phyloP scores from a whole-genome alignment of 2,797 vertebrate species.

The Sternotherus odoratus region DNA sequence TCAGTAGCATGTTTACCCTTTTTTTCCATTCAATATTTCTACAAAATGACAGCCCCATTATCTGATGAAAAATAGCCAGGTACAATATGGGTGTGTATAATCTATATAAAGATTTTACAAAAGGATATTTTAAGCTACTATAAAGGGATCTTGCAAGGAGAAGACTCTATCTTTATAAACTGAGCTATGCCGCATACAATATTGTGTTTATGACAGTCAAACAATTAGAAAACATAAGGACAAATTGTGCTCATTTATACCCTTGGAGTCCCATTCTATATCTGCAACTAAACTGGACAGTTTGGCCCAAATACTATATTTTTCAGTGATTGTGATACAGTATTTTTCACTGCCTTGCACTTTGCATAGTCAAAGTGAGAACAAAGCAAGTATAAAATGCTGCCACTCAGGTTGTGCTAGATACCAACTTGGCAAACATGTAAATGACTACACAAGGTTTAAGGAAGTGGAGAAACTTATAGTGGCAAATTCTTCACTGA shows the following conservation, averaged over 20 bases:
- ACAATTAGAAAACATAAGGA: accelerated
- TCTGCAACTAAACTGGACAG: background rate
- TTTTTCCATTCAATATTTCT: constrained; percentile 9
- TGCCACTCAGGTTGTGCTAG: constrained; percentile 25
- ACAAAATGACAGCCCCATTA: constrained; percentile 46
- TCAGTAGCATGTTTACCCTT: constrained; percentile 68
- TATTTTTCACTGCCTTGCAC: constrained; percentile 53
- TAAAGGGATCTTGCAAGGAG: constrained; percentile 34
- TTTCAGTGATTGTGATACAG: background rate
- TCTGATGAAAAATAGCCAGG: constrained; percentile 39
- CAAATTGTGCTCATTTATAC: background rate
- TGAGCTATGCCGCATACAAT: constrained; percentile 5
- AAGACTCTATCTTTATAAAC: constrained; percentile 53
- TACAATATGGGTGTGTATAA: background rate
- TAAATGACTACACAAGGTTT: constrained; percentile 6
- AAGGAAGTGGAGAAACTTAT: constrained; percentile 25
- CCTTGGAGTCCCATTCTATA: background rate
- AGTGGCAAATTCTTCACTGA: background rate
- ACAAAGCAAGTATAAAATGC: background rate
- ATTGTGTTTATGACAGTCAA: constrained; percentile 7
- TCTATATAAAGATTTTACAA: background rate
- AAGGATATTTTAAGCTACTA: constrained; percentile 37
- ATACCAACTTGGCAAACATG: constrained; percentile 14
- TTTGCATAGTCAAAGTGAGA: background rate
- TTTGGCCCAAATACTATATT: background rate